phyloP scores from a whole-genome alignment of 2,888 invertebrate species.

The Leucoma salicis region DNA sequence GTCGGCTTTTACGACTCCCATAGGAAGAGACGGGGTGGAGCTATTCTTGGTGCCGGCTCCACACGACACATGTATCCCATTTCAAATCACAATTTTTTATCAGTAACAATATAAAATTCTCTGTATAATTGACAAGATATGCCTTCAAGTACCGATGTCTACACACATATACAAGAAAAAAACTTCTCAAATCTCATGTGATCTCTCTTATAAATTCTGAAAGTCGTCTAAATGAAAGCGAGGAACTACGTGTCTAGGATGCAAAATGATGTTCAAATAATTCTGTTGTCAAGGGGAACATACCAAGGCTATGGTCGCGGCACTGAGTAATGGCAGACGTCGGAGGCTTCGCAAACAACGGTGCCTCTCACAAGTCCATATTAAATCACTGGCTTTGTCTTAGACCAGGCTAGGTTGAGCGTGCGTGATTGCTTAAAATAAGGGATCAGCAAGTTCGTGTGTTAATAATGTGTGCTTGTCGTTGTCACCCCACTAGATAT shows the following conservation, averaged over 20 bases:
- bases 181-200: conserved; percentile 5
- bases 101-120: too few relatives aligned
- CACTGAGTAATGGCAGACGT: conserved; percentile 55
- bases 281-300: conserved; percentile 57
- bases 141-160: not conserved
- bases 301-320: conserved; percentile 42
- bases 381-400: conserved; percentile 56
- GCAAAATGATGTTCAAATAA: conserved; percentile 61
- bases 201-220: conserved; percentile 12
- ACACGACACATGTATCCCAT: too few relatives aligned
- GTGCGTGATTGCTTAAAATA: conserved; percentile 31
- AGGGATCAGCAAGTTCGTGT: too few relatives aligned
- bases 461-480: too few relatives aligned
- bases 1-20: too few relatives aligned
- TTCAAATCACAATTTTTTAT: too few relatives aligned
- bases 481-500: too few relatives aligned
- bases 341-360: conserved; percentile 34
- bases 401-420: conserved; percentile 26
- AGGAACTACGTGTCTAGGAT: conserved; percentile 39
- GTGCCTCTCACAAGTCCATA: conserved; percentile 44
- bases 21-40: too few relatives aligned
- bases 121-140: too few relatives aligned
- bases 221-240: conserved; percentile 19
- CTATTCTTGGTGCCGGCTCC: too few relatives aligned
- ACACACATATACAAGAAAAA: not conserved